Evolutionary conservation across 1,140 invertebrate genomes (phyloP), one percentile per base, ranked within the genome.

Genomic region (Lucilia sericata): DNA sequence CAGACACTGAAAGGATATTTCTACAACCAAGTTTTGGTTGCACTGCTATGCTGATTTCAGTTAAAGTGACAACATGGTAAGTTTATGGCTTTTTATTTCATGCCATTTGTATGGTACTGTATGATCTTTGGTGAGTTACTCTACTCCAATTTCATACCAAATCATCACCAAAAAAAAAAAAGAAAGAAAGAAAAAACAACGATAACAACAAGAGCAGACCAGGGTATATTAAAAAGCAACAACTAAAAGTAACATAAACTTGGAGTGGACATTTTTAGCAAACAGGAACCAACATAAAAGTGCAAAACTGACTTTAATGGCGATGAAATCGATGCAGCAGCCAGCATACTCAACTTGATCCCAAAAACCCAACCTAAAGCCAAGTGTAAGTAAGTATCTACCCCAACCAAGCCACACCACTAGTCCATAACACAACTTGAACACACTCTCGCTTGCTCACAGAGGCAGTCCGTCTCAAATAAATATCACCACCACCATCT

Each of bases 61-160:
- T 42, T 42, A 8, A 42, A 42, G 42, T 42, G 42, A 42, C 42
- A 42, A 42, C 42, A 42, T 42, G 42, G 42, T 42, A 3, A 8
- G 42, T 42, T 42, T 42, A 42, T 42, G 42, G 42, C 36, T 42
- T 42, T 42, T 42, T 42, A 10, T 42, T 42, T 42, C 42, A 8
- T 42, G 10, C 5, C 42, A 42, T 42, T 42, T 42, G 42, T 1
- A 42, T 42, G 5, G 1, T 14, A n/a, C 12, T 55, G 17, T 12
- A 5, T 55, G 51, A 55, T 21, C 65, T 70, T 70, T 70, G 65
- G n/a, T 70, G 19, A 89, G 88, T 89, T 89, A 89, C 88, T 89
- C 88, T 89, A 89, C 88, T 89, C 88, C 88, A 89, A 90, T 89
- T 89, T 88, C 88, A 85, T 87, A 88, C 85, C 85, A 87, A 86